phyloP scores from a whole-genome alignment of 64 coral and sea anemone genomes.

The Catalaphyllia jardinei region DNA sequence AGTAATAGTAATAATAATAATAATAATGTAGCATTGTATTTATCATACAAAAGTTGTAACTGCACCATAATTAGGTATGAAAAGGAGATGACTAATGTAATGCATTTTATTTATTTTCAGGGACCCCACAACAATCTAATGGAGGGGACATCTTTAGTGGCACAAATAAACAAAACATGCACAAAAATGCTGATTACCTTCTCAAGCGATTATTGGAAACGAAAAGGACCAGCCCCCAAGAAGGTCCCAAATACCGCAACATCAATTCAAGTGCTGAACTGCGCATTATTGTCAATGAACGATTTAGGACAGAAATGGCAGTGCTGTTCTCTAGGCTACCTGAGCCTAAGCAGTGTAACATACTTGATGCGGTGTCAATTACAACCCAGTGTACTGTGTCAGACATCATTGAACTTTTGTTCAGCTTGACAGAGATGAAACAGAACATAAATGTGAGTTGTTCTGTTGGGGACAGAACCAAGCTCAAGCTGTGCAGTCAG shows the following conservation, averaged over 20 bases:
- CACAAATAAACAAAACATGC: background rate
- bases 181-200: background rate
- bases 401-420: conserved; percentile 14
- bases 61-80: too few species aligned
- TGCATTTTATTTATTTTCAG: background rate
- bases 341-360: conserved; percentile 44
- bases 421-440: conserved; percentile 35
- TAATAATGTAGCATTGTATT: too few species aligned
- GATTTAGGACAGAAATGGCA: conserved; percentile 77
- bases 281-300: conserved; percentile 14
- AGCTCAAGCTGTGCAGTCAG: background rate
- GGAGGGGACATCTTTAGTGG: background rate
- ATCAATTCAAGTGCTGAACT: background rate
- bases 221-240: too few species aligned
- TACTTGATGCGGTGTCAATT: conserved; percentile 43
- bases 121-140: background rate
- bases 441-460: background rate
- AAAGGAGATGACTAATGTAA: background rate
- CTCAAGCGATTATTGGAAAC: background rate
- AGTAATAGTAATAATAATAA: too few species aligned
- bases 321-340: conserved; percentile 60
- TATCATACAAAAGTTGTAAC: too few species aligned
- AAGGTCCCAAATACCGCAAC: background rate
- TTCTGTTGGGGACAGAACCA: background rate
- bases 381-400: conserved; percentile 49